Evolutionary conservation across 2,797 vertebrate genomes (phyloP).

Genomic region (Sylvilagus floridanus): DNA sequence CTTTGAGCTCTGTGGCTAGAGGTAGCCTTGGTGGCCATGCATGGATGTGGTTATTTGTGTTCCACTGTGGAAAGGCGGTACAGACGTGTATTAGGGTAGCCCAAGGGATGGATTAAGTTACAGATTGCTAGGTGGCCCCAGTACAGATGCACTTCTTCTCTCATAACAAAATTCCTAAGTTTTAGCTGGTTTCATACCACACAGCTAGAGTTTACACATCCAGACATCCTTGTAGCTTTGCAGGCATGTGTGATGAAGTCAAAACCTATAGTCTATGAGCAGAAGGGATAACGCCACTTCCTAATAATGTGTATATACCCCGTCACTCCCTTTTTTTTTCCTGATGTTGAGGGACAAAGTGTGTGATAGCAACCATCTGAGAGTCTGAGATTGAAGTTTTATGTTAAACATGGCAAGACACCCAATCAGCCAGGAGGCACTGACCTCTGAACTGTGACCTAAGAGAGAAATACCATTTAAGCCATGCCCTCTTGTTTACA

Average conservation of each 20-base stretch:
- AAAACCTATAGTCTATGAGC: not conserved
- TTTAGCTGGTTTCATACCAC: not conserved
- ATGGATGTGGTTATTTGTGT: not conserved
- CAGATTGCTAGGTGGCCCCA: not conserved
- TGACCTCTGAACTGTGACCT: not conserved
- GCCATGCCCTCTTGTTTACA: not conserved
- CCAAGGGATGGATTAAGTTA: not conserved
- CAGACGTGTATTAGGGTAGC: not conserved
- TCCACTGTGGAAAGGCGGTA: not conserved
- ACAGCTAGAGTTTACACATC: not conserved
- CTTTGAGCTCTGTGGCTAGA: not conserved
- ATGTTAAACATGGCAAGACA: not conserved
- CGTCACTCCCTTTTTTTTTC: not conserved
- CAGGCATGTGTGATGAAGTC: not conserved
- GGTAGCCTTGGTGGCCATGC: not conserved
- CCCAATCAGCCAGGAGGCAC: no score
- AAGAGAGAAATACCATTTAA: not conserved
- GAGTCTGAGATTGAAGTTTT: not conserved
- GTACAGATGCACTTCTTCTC: not conserved
- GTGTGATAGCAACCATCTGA: rapidly evolving
- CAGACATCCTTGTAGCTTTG: not conserved
- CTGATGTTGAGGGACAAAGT: not conserved
- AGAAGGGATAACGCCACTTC: not conserved
- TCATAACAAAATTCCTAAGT: not conserved
- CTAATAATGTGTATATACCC: not conserved